Conservation (phyloP, 1,140 invertebrate genomes). For the Hyphantria cunea region DNA sequence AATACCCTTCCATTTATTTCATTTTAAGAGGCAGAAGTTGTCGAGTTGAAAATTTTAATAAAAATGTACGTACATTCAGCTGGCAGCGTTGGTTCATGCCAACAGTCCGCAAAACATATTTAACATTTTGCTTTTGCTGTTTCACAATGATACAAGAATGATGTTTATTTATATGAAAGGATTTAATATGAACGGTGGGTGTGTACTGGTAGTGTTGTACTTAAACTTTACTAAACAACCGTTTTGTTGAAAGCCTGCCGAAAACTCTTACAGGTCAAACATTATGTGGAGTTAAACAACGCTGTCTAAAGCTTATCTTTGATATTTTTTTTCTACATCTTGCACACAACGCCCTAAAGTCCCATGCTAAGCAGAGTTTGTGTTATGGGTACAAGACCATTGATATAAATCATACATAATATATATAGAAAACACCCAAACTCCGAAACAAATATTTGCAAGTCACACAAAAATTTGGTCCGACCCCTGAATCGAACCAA, state of each 20-base stretch:
- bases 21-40: neutral
- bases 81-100: constrained; percentile 28
- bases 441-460: too few species aligned
- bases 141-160: constrained; percentile 57
- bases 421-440: too few species aligned
- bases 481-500: too few species aligned
- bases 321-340: too few species aligned
- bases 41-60: constrained; percentile 9
- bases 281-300: constrained; percentile 48
- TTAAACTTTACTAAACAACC: constrained; percentile 76
- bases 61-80: constrained; percentile 12
- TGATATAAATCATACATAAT: too few species aligned
- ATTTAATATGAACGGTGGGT: constrained; percentile 64
- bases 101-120: constrained; percentile 48
- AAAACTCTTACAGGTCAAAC: constrained; percentile 55
- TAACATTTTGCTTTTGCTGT: constrained; percentile 64
- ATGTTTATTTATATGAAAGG: constrained; percentile 74
- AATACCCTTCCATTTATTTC: constrained; percentile 15
- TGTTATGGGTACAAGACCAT: too few species aligned
- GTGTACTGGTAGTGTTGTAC: constrained; percentile 54
- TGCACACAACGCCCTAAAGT: too few species aligned
- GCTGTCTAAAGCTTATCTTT: too few species aligned
- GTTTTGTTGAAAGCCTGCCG: constrained; percentile 67
- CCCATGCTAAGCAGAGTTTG: too few species aligned
- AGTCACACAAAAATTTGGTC: too few species aligned